phyloP scores from a whole-genome alignment of 2,797 vertebrate species.

The Melanotaenia trifasciata region DNA sequence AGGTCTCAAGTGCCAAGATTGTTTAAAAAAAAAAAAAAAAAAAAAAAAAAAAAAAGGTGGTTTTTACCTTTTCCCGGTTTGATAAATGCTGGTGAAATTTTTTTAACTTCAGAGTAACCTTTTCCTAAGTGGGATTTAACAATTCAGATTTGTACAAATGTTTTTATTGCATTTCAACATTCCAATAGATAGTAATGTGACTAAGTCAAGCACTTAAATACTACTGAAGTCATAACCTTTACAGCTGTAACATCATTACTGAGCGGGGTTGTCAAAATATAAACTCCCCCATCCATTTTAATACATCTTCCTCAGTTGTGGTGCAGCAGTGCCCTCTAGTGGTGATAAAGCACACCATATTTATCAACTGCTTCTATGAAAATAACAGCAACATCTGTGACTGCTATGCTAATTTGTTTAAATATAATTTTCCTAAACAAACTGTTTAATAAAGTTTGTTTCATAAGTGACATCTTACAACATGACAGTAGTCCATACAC shows the following conservation, averaged over 20 bases:
- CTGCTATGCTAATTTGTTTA: conserved; percentile 60
- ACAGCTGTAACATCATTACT: conserved; percentile 33
- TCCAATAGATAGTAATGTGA: conserved; percentile 78
- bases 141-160: conserved; percentile 72
- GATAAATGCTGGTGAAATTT: conserved; percentile 65
- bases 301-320: conserved; percentile 17
- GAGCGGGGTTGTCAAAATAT: conserved; percentile 23
- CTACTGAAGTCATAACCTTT: conserved; percentile 72
- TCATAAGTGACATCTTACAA: conserved; percentile 28
- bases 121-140: conserved; percentile 53
- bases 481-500: conserved; percentile 26
- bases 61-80: conserved; percentile 80
- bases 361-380: conserved; percentile 32
- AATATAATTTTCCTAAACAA: conserved; percentile 46
- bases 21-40: conserved; percentile 35
- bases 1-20: conserved; percentile 78
- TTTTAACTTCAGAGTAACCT: conserved; percentile 48
- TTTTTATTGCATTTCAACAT: conserved; percentile 74
- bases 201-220: conserved; percentile 75
- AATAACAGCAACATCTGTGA: conserved; percentile 43
- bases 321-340: conserved; percentile 67
- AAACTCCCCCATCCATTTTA: conserved; percentile 16
- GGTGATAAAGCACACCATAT: conserved; percentile 42
- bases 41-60: conserved; percentile 15
- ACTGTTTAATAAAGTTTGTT: conserved; percentile 71